A percentile compares a stretch with the other conserved stretches of the same genome.
Conservation (phyloP, 2,797 vertebrate genomes). For the Moxostoma hubbsi region DNA sequence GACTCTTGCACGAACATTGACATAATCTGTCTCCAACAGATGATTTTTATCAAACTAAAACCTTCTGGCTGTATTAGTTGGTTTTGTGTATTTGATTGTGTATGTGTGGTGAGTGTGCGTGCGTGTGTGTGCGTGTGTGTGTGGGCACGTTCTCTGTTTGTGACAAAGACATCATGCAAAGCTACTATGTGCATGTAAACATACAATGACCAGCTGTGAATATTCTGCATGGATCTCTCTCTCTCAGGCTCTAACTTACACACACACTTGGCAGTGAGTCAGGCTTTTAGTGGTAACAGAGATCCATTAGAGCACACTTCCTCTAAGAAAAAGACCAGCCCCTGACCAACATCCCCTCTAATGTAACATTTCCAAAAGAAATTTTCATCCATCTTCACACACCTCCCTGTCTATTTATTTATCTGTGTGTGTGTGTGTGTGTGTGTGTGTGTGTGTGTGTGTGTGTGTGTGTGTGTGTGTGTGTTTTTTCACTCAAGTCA, state of each 20-base stretch:
- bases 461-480: background rate
- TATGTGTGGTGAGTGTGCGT: slow-evolving; percentile 18
- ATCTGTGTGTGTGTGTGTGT: background rate
- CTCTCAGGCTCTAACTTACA: slow-evolving; percentile 35
- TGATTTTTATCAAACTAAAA: slow-evolving; percentile 47
- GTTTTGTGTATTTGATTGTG: slow-evolving; percentile 2
- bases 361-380: slow-evolving; percentile 49
- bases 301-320: slow-evolving; percentile 58
- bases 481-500: background rate
- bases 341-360: slow-evolving; percentile 49
- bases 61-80: slow-evolving; percentile 22
- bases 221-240: background rate
- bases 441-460: slow-evolving; percentile 5
- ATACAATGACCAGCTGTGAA: slow-evolving; percentile 36
- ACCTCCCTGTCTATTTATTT: slow-evolving; percentile 23
- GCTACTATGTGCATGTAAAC: slow-evolving; percentile 28
- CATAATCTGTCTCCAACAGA: slow-evolving; percentile 46
- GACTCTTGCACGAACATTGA: slow-evolving; percentile 47
- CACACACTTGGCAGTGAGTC: slow-evolving; percentile 49
- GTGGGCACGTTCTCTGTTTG: background rate
- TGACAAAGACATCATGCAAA: slow-evolving; percentile 26
- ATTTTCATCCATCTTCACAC: slow-evolving; percentile 45
- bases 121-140: slow-evolving; percentile 11
- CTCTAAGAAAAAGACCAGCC: slow-evolving; percentile 43
- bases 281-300: slow-evolving; percentile 48